Evolutionary conservation across 1,140 invertebrate species (phyloP).

Genomic region (Macrocentrus cingulum): DNA sequence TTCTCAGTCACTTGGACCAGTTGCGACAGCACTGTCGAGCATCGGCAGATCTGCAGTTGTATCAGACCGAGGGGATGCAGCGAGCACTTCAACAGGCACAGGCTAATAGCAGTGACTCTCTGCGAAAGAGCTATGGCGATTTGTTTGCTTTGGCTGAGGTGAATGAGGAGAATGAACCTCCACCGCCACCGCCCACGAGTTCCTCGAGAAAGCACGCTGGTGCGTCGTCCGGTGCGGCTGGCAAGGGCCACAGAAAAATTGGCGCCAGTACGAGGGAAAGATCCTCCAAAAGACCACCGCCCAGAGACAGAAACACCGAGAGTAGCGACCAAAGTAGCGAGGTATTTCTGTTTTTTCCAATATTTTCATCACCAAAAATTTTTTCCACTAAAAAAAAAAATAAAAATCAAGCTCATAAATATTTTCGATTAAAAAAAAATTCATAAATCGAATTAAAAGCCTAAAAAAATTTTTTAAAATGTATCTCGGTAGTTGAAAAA

Average conservation of each 20-base stretch:
- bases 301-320: slow-evolving; percentile 62
- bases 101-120: slow-evolving; percentile 76
- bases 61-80: slow-evolving; percentile 84
- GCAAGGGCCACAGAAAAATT: slow-evolving; percentile 55
- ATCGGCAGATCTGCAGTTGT: slow-evolving; percentile 65
- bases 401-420: neutral
- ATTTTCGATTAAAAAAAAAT: neutral
- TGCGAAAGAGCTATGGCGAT: slow-evolving; percentile 88
- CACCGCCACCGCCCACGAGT: slow-evolving; percentile 58
- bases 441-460: too few species aligned
- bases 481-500: too few species aligned
- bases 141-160: slow-evolving; percentile 88
- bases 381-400: neutral
- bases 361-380: slow-evolving; percentile 9
- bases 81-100: slow-evolving; percentile 81
- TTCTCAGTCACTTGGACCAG: slow-evolving; percentile 89
- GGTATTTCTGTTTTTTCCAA: slow-evolving; percentile 56
- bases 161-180: slow-evolving; percentile 69
- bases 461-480: too few species aligned
- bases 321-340: slow-evolving; percentile 81
- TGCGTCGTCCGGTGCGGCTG: slow-evolving; percentile 45
- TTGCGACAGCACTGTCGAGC: slow-evolving; percentile 75
- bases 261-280: slow-evolving; percentile 54
- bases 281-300: slow-evolving; percentile 60
- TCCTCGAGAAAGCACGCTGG: slow-evolving; percentile 61